Conservation (phyloP, 2,888 invertebrate species). For the Melanostoma mellinum region DNA sequence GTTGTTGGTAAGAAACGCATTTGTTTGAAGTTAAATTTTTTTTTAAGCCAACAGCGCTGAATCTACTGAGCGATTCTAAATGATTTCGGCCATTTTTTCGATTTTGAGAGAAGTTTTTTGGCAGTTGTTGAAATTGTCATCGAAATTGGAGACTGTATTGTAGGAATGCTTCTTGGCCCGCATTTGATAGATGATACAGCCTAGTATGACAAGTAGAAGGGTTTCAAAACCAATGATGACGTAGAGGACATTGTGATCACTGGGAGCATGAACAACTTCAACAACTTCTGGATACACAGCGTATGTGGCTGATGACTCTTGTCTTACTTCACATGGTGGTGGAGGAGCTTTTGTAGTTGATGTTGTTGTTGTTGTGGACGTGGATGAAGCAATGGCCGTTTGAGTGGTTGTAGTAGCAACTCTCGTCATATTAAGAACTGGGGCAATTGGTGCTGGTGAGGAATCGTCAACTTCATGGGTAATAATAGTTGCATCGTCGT, state of each 20-base stretch:
- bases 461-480: constrained; percentile 30
- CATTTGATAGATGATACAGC: constrained; percentile 75
- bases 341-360: constrained; percentile 31
- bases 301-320: constrained; percentile 74
- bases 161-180: constrained; percentile 80
- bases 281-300: constrained; percentile 77
- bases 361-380: constrained; percentile 37
- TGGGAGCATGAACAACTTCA: constrained; percentile 75
- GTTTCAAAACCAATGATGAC: constrained; percentile 75
- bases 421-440: constrained; percentile 24
- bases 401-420: constrained; percentile 25
- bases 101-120: constrained; percentile 63
- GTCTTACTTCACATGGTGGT: constrained; percentile 55
- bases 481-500: constrained; percentile 41
- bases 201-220: constrained; percentile 71
- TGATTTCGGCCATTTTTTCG: constrained; percentile 54
- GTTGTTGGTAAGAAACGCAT: constrained; percentile 70
- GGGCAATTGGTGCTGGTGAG: constrained; percentile 38
- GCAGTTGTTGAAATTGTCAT: constrained; percentile 79
- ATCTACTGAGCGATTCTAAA: constrained; percentile 16
- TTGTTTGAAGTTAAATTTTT: constrained; percentile 23
- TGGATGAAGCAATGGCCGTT: constrained; percentile 34
- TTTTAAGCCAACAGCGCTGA: background rate
- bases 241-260: constrained; percentile 70
- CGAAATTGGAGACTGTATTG: constrained; percentile 79